Base-by-base conservation (phyloP, 2,888 invertebrate species). In the Seira musarum region DNA sequence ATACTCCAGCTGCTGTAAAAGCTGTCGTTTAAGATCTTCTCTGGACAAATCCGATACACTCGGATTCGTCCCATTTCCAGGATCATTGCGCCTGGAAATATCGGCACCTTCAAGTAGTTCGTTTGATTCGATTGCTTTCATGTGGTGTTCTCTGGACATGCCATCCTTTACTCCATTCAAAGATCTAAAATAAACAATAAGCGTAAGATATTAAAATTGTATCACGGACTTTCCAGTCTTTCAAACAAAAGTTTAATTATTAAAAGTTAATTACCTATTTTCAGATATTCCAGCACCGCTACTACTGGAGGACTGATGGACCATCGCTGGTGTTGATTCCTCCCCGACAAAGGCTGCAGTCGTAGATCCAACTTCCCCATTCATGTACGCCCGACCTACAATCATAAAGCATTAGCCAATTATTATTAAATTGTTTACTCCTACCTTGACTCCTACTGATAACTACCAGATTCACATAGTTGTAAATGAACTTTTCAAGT, bases 1-100 rank as follows among this genome's bases (percentile, higher is more conserved):
- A 89, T 95, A 95, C 90, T 96, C 95, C 87, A 96, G 91, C 89
- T 96, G 96, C 76, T 92, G 92, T 87, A 93, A 93, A 87, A 96
- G 92, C 92, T 93, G 91, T 88, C 92, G 92, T 89, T 94, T 93
- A 65, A 95, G 91, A 89, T 94, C 93, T 87, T 94, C 93, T 88
- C 94, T 90, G 84, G 94, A 91, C 87, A 93, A 63, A 67, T 74
- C 85, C 80, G 83, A 76, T 73, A 71, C 83, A 61, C 79, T 68
- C 17, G 80, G 68, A 77, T 78, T 83, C 60, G 79, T 72, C 73
- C 61, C 79, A 64, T 22, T 75, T 76, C 81, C 80, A 66, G 79
- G 81, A 40, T 83, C 84, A 82, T 77, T 72, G 68, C 83, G 84
- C 69, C 84, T 80, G 75, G 83, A 83, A 75, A 74, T 84, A 66